phyloP scores from a whole-genome alignment of 1,140 invertebrate genomes.

The Bombus cullumanus region DNA sequence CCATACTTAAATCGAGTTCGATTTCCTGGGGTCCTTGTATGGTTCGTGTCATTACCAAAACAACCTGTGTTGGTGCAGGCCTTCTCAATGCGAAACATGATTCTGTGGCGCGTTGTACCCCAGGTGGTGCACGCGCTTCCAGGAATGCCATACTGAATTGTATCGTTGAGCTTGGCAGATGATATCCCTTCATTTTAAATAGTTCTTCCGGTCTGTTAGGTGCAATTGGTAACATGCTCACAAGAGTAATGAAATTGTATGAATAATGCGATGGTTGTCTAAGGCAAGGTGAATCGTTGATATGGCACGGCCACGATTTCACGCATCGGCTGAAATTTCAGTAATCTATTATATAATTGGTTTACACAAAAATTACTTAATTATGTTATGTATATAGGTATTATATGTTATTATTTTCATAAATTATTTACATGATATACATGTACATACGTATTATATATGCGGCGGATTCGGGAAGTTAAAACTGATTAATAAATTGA shows the following conservation, averaged over 20 bases:
- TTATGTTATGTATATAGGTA: background rate
- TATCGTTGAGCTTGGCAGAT: constrained; percentile 86
- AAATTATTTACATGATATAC: too few relatives aligned
- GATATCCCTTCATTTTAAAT: constrained; percentile 93
- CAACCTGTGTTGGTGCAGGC: constrained; percentile 86
- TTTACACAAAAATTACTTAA: background rate
- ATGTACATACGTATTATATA: too few relatives aligned
- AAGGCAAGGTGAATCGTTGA: constrained; percentile 88
- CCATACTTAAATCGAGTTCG: constrained; percentile 93
- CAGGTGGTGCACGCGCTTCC: constrained; percentile 85
- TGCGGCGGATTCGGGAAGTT: too few relatives aligned
- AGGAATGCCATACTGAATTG: constrained; percentile 90
- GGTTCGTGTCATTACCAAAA: constrained; percentile 87
- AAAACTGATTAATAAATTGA: too few relatives aligned
- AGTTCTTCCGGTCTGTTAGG: constrained; percentile 87
- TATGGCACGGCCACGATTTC: constrained; percentile 86
- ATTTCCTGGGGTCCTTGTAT: constrained; percentile 95
- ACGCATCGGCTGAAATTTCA: constrained; percentile 90
- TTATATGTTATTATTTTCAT: background rate
- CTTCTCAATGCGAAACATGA: constrained; percentile 86
- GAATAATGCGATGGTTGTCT: constrained; percentile 92
- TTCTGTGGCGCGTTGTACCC: constrained; percentile 85
- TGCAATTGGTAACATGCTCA: constrained; percentile 91
- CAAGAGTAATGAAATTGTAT: constrained; percentile 95
- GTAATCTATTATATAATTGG: constrained; percentile 6